phyloP scores from a whole-genome alignment of 2,888 invertebrate genomes.

The Homarus gammarus region DNA sequence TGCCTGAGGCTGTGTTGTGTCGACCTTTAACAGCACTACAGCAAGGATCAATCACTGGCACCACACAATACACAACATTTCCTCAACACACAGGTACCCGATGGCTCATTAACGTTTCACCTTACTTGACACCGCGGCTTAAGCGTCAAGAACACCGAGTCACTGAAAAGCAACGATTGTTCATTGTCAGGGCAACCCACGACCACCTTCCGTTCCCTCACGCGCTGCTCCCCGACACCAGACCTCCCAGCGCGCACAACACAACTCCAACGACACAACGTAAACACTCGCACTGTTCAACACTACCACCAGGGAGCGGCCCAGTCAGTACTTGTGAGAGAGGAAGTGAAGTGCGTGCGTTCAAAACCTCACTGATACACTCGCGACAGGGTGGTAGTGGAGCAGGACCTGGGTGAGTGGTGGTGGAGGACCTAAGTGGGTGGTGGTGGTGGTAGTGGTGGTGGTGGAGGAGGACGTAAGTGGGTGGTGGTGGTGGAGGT shows the following conservation, averaged over 20 bases:
- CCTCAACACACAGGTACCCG: background rate
- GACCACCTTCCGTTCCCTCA: conserved; percentile 21
- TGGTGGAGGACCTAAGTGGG: conserved; percentile 8
- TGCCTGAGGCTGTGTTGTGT: background rate
- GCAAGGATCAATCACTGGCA: background rate
- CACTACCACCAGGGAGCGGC: background rate
- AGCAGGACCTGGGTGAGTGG: background rate
- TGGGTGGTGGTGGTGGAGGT: conserved; percentile 43
- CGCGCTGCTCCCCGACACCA: conserved; percentile 10
- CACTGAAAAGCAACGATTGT: background rate
- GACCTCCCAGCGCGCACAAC: conserved; percentile 18
- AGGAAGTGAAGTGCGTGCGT: conserved; percentile 30
- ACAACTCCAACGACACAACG: background rate
- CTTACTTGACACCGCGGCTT: background rate
- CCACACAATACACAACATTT: background rate
- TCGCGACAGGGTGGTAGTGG: background rate
- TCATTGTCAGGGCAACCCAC: conserved; percentile 3
- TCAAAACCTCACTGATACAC: conserved; percentile 1
- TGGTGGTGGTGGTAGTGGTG: conserved; percentile 47
- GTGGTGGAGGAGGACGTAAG: conserved; percentile 25
- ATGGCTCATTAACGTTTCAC: background rate
- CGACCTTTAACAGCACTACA: no score
- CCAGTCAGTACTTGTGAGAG: background rate
- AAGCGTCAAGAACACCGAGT: background rate
- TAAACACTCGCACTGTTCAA: background rate